These are phyloP conservation scores for Oceanites oceanicus DNA, from an alignment of 2,113 vertebrate species.

Conservation along the genomic window DNA sequence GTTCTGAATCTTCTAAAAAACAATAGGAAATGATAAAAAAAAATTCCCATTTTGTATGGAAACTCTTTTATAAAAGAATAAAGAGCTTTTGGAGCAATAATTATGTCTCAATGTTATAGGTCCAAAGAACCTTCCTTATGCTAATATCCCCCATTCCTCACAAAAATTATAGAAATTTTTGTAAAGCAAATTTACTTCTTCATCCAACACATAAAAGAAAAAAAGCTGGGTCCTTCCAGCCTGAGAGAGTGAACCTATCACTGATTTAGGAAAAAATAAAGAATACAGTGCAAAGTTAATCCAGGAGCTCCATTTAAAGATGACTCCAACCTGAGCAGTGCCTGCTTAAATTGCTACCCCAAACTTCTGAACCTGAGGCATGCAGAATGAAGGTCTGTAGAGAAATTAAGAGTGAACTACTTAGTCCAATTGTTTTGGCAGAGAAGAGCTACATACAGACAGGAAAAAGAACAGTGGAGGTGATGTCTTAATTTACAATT, in stretches of 20 bases:
- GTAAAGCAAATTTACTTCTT: background rate
- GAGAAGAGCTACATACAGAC: background rate
- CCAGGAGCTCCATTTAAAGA: background rate
- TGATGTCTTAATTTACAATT: background rate
- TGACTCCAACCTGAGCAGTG: background rate
- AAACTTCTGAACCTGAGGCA: background rate
- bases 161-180: background rate
- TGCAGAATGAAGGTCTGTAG: background rate
- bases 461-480: background rate
- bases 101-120: background rate
- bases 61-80: background rate
- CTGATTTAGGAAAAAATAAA: background rate
- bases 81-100: background rate
- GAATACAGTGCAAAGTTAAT: background rate
- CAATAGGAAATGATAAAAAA: background rate
- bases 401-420: background rate
- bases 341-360: background rate
- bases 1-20: background rate
- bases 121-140: background rate
- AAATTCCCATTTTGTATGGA: background rate
- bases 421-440: background rate
- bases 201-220: background rate
- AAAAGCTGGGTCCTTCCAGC: background rate
- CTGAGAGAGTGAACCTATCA: background rate
- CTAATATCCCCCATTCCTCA: background rate